phyloP scores from a whole-genome alignment of 2,113 vertebrate species.

The Onychostoma macrolepis region DNA sequence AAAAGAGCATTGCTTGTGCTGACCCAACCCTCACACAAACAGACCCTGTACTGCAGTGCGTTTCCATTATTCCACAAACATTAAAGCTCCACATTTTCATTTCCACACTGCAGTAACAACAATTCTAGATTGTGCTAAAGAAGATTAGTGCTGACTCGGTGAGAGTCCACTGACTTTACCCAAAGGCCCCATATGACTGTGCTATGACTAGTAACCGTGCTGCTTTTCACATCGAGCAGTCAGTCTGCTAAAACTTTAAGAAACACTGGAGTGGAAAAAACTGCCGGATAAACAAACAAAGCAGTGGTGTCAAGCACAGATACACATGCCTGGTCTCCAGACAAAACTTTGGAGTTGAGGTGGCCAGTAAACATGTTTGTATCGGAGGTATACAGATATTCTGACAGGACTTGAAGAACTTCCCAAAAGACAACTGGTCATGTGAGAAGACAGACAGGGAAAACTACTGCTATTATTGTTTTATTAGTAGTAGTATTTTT shows the following conservation, averaged over 20 bases:
- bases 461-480: background rate
- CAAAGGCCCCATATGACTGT: background rate
- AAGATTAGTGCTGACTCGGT: constrained; percentile 31
- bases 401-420: background rate
- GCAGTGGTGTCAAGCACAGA: background rate
- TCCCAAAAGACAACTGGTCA: background rate
- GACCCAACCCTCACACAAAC: background rate
- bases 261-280: background rate
- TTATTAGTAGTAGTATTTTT: no score
- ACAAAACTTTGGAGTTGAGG: background rate
- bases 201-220: background rate
- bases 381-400: background rate
- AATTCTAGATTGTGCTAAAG: background rate
- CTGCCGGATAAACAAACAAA: background rate
- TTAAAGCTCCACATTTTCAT: constrained; percentile 11
- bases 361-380: background rate
- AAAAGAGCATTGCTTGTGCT: background rate
- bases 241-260: background rate
- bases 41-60: background rate
- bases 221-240: constrained; percentile 12
- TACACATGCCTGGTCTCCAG: constrained; percentile 9
- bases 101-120: background rate
- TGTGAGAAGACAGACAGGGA: background rate
- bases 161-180: background rate
- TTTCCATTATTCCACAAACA: background rate